Conservation (phyloP, 2,888 invertebrate species). For the Synanthedon tipuliformis region DNA sequence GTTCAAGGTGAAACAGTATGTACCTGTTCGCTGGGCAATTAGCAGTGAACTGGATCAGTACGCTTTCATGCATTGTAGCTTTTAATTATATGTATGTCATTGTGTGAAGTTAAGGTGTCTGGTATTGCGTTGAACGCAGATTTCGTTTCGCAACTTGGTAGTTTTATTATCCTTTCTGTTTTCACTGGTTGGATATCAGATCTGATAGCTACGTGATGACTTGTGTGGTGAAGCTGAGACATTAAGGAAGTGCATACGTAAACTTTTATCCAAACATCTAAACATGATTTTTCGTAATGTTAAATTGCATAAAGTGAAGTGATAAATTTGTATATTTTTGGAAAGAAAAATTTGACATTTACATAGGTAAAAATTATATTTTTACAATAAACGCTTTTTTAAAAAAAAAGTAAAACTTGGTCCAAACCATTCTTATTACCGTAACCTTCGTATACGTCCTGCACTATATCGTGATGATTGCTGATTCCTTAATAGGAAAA, state of each 20-base stretch:
- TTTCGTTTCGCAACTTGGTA: conserved; percentile 11
- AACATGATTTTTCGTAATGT: too few species aligned
- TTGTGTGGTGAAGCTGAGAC: not conserved
- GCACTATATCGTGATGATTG: too few species aligned
- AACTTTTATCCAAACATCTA: not conserved
- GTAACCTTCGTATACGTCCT: too few species aligned
- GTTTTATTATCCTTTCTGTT: conserved; percentile 16
- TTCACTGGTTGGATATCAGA: conserved; percentile 17
- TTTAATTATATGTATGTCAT: conserved; percentile 1
- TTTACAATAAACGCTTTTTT: too few species aligned
- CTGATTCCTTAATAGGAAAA: too few species aligned
- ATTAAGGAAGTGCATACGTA: not conserved
- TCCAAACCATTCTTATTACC: too few species aligned
- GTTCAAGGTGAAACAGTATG: conserved; percentile 45
- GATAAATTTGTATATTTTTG: too few species aligned
- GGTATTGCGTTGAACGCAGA: not conserved
- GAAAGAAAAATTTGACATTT: too few species aligned
- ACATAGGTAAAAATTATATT: too few species aligned
- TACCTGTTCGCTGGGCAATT: not conserved
- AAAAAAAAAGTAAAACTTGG: too few species aligned
- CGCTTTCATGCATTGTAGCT: not conserved
- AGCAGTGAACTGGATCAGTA: not conserved
- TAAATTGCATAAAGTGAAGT: too few species aligned
- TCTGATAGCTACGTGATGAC: conserved; percentile 17
- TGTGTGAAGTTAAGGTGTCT: not conserved